phyloP scores from a whole-genome alignment of 2,888 invertebrate genomes.

The Perizoma flavofasciatum region DNA sequence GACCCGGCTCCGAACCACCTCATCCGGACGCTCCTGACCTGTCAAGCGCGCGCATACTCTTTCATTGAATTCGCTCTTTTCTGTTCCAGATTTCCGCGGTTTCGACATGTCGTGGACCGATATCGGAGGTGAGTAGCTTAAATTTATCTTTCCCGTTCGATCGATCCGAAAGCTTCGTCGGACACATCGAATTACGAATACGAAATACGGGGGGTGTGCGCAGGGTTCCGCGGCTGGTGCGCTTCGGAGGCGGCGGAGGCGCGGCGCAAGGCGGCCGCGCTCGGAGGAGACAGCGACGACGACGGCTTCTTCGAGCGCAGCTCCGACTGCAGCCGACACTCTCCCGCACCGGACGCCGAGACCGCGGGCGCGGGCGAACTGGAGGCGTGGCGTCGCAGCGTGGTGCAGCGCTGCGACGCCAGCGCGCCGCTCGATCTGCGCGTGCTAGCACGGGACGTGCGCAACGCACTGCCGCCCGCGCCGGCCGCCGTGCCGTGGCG shows the following conservation, averaged over 20 bases:
- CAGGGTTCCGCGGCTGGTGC: conserved; percentile 55
- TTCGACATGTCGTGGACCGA: conserved; percentile 45
- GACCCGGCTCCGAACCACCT: too few relatives aligned
- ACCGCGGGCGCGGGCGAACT: conserved; percentile 40
- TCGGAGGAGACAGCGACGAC: conserved; percentile 58
- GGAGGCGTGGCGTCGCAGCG: conserved; percentile 37
- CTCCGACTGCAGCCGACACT: conserved; percentile 55
- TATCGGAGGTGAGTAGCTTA: conserved; percentile 41
- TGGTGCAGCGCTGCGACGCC: conserved; percentile 34
- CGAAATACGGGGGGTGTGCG: background rate
- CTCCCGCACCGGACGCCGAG: conserved; percentile 34
- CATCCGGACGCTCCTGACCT: too few relatives aligned
- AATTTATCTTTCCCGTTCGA: too few relatives aligned
- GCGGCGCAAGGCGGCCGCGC: conserved; percentile 24
- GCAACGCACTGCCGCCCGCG: conserved; percentile 34
- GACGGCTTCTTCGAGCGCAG: conserved; percentile 76
- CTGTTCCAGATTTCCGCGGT: conserved; percentile 53
- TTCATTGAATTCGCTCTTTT: background rate
- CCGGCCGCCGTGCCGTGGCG: conserved; percentile 30
- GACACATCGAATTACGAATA: too few relatives aligned
- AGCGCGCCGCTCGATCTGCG: conserved; percentile 47
- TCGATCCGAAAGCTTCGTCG: too few relatives aligned
- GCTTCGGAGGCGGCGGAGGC: conserved; percentile 24
- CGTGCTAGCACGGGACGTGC: conserved; percentile 42
- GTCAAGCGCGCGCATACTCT: too few relatives aligned